phyloP scores from a whole-genome alignment of 1,140 invertebrate species.

The Nixonia krombeini region DNA sequence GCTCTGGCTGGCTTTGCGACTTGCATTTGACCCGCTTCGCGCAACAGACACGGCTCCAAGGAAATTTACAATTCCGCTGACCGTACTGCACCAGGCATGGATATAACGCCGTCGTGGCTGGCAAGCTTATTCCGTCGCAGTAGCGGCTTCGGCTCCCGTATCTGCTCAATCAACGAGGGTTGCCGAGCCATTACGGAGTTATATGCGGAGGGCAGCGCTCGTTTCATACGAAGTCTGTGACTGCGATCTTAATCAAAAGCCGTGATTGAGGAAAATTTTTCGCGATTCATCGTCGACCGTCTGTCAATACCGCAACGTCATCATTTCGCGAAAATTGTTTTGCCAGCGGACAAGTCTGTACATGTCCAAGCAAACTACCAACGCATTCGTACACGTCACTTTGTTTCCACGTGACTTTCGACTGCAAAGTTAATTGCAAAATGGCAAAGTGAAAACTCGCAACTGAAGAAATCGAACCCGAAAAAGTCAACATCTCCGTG shows the following conservation, averaged over 20 bases:
- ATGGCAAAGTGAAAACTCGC: no score
- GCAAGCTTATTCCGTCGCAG: constrained; percentile 45
- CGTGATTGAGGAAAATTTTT: constrained; percentile 5
- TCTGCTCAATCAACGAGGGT: constrained; percentile 56
- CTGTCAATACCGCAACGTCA: constrained; percentile 1
- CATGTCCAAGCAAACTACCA: no score
- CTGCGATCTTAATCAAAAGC: constrained; percentile 5
- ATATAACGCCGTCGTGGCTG: constrained; percentile 30
- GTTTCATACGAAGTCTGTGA: constrained; percentile 35
- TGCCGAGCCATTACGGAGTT: constrained; percentile 52
- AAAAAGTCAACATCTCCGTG: no score
- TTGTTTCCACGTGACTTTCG: no score
- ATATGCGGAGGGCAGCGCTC: constrained; percentile 42
- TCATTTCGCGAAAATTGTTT: constrained; percentile 2
- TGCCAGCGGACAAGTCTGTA: no score
- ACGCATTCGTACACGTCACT: no score
- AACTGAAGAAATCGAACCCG: constrained; percentile 3
- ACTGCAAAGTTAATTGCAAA: no score
- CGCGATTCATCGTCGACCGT: constrained; percentile 2
- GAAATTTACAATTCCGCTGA: constrained; percentile 57
- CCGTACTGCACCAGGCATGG: constrained; percentile 26
- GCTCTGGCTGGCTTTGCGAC: no score
- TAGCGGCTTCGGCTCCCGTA: constrained; percentile 34
- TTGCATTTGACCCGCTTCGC: constrained; percentile 31
- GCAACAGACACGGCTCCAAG: constrained; percentile 37